These are phyloP conservation scores for Toxonevra muliebris DNA, from an alignment of 2,888 invertebrate species.

Conservation along the genomic window DNA sequence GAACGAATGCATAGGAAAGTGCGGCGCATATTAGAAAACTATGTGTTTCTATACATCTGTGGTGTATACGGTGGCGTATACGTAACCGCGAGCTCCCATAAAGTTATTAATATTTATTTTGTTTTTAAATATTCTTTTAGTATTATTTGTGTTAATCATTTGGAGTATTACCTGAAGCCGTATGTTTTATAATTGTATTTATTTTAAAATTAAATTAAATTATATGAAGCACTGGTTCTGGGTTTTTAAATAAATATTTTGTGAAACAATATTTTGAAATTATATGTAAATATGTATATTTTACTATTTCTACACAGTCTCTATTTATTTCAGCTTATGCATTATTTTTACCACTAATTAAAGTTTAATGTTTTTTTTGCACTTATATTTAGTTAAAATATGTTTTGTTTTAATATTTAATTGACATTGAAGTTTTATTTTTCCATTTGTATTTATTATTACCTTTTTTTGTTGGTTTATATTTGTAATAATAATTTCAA, in stretches of 20 bases:
- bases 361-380: constrained; percentile 9
- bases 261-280: neutral
- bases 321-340: neutral
- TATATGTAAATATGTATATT: neutral
- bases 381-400: neutral
- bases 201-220: constrained; percentile 7
- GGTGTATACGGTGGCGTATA: too few relatives aligned
- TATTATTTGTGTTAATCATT: neutral
- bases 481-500: neutral
- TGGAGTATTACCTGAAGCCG: constrained; percentile 22
- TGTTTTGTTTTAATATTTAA: constrained; percentile 20
- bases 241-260: neutral
- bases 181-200: neutral
- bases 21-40: too few relatives aligned
- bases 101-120: neutral
- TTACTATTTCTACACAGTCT: constrained; percentile 2
- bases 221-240: neutral
- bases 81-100: neutral
- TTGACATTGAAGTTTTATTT: constrained; percentile 29
- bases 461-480: constrained; percentile 9
- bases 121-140: neutral
- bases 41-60: too few relatives aligned
- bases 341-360: neutral
- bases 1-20: constrained; percentile 19
- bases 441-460: constrained; percentile 12